Base-by-base conservation (phyloP, 1,140 invertebrate species). In the Drosophila nebulosa region DNA sequence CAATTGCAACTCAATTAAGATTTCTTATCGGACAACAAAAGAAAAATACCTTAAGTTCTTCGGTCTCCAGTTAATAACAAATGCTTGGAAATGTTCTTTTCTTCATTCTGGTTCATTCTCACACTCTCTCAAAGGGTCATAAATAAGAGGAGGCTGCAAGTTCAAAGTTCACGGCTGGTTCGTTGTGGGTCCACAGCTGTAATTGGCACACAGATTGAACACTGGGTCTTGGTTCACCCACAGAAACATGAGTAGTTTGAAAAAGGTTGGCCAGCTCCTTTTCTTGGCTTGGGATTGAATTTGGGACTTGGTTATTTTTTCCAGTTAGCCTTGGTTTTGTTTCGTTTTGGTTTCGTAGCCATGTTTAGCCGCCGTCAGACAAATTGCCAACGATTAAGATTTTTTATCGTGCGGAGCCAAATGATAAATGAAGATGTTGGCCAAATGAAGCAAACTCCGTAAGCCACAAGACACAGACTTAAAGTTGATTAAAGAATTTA, bases 1-100 rank as follows among this genome's bases (percentile, higher is more conserved):
- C 81, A 78, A 86, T 80, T 88, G 79, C 70, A 88, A 86, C 70
- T 86, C 83, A 86, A 86, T 86, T 86, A 81, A 86, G 81, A 86
- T 86, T 61, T 46, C 35, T 70, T 60, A 86, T 86, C 81, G 70
- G 27, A 26, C 7, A 78, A 78, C 72, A 57, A 75, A 69, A 42
- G 62, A 65, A 75, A 81, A 75, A 81, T 81, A 78, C 79, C 64
- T 63, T 56, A 59, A 55, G 50, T 57, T 53, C 42, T 14, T 16
- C 18, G 18, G n/a, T 30, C 57, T 30, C 62, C 50, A 68, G 53
- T 39, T 36, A 55, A 69, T 64, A 64, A 79, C 61, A 69, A 70
- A 79, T 58, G 63, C 60, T 68, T 21, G 14, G 39, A 42, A 18
- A 42, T 42, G 14, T 42, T 42, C 39, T 42, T 7, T 16, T 14